A percentile compares a stretch with the other conserved stretches of the same genome.
These are phyloP conservation scores for Dasyprocta punctata DNA, from an alignment of 2,113 vertebrate genomes.

Conservation along the genomic window DNA sequence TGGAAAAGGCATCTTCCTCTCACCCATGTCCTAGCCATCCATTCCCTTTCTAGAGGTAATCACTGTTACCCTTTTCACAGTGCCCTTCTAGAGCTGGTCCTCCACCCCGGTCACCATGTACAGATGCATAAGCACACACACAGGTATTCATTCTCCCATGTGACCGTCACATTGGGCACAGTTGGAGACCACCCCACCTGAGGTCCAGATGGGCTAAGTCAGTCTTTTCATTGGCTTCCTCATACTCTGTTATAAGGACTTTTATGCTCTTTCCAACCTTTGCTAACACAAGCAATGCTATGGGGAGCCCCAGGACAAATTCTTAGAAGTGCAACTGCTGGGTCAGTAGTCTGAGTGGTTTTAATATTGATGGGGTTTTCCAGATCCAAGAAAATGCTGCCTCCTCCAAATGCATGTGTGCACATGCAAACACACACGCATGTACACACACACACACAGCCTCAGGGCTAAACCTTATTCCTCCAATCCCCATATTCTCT, in stretches of 20 bases:
- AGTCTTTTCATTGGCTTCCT: neutral
- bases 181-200: too few relatives aligned
- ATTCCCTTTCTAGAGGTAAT: neutral
- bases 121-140: rapidly evolving
- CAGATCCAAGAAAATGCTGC: neutral
- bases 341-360: neutral
- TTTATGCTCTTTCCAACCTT: neutral
- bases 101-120: rapidly evolving
- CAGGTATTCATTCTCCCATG: neutral
- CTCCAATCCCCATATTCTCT: neutral
- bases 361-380: neutral
- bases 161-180: rapidly evolving
- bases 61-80: neutral
- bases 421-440: rapidly evolving
- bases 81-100: neutral
- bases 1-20: neutral
- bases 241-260: too few relatives aligned
- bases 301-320: neutral
- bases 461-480: neutral
- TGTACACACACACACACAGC: neutral
- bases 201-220: neutral
- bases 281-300: neutral
- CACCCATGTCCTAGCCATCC: neutral
- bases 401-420: neutral
- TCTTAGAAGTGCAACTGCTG: neutral